Percentiles rank a stretch among this genome's conserved stretches.
Evolutionary conservation across 2,888 invertebrate species (phyloP).

Genomic region (Archips xylosteana): DNA sequence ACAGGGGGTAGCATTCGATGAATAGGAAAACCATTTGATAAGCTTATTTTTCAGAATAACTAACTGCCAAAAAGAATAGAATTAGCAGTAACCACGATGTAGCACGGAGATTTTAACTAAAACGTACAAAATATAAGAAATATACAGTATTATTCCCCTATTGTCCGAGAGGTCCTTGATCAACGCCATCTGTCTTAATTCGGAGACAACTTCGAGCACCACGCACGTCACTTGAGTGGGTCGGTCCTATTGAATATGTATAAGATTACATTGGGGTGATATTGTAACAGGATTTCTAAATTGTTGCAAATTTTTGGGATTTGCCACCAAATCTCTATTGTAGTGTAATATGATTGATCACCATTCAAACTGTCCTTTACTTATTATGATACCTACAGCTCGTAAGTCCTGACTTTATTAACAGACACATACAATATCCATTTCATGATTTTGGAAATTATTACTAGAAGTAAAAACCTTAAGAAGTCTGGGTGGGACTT

Average conservation of each 20-base stretch:
- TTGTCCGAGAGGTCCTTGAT: constrained; percentile 43
- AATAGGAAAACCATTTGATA: no score
- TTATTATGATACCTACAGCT: no score
- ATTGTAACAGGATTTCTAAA: constrained; percentile 49
- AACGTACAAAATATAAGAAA: neutral
- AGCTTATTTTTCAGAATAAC: no score
- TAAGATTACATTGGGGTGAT: constrained; percentile 46
- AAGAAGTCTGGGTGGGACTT: no score
- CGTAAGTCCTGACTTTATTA: no score
- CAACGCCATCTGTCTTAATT: constrained; percentile 72
- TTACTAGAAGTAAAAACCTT: no score
- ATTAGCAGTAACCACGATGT: no score
- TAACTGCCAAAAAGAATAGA: no score
- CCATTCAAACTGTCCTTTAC: neutral
- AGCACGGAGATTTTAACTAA: neutral
- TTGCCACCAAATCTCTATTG: constrained; percentile 34
- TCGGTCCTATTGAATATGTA: constrained; percentile 58
- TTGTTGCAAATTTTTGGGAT: constrained; percentile 65
- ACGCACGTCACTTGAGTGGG: constrained; percentile 56
- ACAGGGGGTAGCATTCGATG: no score
- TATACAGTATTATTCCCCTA: constrained; percentile 11
- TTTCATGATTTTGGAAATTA: no score
- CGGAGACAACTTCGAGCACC: constrained; percentile 58
- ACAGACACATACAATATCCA: no score
- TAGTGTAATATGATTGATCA: constrained; percentile 35